Conservation (phyloP, 2,113 vertebrate genomes). For the Oreochromis aureus region DNA sequence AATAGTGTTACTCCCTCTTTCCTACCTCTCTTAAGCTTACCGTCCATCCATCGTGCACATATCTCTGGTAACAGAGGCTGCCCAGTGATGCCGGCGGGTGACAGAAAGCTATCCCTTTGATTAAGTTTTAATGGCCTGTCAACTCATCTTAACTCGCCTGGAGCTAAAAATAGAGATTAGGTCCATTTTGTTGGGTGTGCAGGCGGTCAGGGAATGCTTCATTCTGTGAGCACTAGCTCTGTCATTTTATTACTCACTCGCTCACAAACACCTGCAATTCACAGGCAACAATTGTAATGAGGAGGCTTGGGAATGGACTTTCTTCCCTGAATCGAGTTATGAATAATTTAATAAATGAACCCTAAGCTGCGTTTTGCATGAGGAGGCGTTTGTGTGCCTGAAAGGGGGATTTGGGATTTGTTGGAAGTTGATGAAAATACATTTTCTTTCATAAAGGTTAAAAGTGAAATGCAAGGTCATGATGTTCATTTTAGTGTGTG, state of each 20-base stretch:
- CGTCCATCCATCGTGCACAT: background rate
- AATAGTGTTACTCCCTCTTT: background rate
- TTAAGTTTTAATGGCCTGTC: constrained; percentile 35
- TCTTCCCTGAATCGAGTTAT: background rate
- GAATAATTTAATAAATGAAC: constrained; percentile 4
- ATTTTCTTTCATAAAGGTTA: background rate
- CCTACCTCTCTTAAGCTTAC: background rate
- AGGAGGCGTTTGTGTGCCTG: background rate
- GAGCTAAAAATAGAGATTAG: constrained; percentile 37
- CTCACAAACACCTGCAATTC: background rate
- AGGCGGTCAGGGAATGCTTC: background rate
- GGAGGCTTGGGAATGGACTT: background rate
- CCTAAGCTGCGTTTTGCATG: background rate
- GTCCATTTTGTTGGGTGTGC: background rate
- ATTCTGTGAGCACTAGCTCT: background rate
- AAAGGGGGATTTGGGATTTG: background rate
- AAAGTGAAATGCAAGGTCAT: background rate
- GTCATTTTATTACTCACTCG: background rate
- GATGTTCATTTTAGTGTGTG: background rate
- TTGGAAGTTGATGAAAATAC: constrained; percentile 11
- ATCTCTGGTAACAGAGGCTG: background rate
- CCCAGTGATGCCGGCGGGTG: background rate
- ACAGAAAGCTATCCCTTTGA: constrained; percentile 17
- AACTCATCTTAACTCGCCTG: background rate
- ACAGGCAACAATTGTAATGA: background rate